Evolutionary conservation across 2,797 vertebrate species (phyloP).

Genomic region (Lindbergichthys nudifrons): DNA sequence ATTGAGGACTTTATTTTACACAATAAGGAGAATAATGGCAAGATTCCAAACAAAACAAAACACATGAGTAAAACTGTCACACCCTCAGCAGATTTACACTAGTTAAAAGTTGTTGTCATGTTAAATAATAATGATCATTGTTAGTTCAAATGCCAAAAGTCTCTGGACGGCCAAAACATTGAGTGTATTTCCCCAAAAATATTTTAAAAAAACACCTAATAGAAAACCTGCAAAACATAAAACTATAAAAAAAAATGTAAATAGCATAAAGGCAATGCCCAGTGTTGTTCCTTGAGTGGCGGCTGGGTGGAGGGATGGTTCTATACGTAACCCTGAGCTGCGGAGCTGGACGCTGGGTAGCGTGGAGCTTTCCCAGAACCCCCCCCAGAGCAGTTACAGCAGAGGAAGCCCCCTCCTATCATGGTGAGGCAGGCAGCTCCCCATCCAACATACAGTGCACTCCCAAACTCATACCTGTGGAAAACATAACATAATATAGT

Average conservation of each 20-base stretch:
- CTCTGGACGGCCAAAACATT: too few relatives aligned
- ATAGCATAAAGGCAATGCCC: not conserved
- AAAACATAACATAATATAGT: not conserved
- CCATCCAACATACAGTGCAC: slow-evolving; percentile 94
- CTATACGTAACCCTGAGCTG: slow-evolving; percentile 87
- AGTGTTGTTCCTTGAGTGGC: not conserved
- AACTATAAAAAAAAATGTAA: slow-evolving; percentile 4
- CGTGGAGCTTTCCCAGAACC: slow-evolving; percentile 41
- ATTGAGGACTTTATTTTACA: slow-evolving; percentile 47
- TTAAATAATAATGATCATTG: not conserved
- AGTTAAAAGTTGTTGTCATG: not conserved
- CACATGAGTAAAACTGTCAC: not conserved
- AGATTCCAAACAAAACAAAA: slow-evolving; percentile 1
- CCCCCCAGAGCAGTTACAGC: slow-evolving; percentile 84
- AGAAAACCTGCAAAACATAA: slow-evolving; percentile 26
- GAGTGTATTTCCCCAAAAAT: slow-evolving; percentile 16
- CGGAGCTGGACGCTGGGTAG: slow-evolving; percentile 64
- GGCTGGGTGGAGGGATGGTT: not conserved
- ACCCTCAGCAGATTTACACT: not conserved
- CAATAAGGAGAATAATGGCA: not conserved
- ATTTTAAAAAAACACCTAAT: not conserved
- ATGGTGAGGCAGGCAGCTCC: slow-evolving; percentile 87
- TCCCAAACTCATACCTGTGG: slow-evolving; percentile 93
- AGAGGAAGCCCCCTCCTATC: slow-evolving; percentile 91
- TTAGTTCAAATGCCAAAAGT: not conserved